Percentiles rank a stretch among this genome's conserved stretches.
Evolutionary conservation across 1,140 invertebrate genomes (phyloP).

Genomic region (Papilio glaucus): DNA sequence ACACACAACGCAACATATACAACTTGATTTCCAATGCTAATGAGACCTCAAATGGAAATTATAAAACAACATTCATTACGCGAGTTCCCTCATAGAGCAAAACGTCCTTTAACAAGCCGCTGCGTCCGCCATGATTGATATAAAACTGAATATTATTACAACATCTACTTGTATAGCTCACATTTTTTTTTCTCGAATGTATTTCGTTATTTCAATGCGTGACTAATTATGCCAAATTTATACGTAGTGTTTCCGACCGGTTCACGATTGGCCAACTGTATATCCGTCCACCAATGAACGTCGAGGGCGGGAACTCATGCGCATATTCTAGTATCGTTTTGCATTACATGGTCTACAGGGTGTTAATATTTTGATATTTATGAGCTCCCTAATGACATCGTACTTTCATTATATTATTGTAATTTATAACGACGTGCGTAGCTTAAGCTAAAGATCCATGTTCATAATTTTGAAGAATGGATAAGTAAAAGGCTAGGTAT

Average conservation of each 20-base stretch:
- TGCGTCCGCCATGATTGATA: conserved; percentile 16
- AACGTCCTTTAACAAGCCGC: not conserved
- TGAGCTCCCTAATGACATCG: not conserved
- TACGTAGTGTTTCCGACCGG: conserved; percentile 55
- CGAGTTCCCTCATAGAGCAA: conserved; percentile 4
- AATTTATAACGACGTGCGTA: not conserved
- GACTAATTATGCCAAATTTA: conserved; percentile 82
- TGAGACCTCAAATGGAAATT: conserved; percentile 30
- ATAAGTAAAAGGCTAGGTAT: no score
- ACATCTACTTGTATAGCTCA: not conserved
- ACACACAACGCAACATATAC: conserved; percentile 17
- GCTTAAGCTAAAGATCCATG: not conserved
- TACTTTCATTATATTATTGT: not conserved
- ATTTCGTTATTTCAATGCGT: conserved; percentile 61
- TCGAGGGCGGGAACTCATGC: conserved; percentile 70
- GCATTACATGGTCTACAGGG: conserved; percentile 9
- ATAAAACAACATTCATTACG: conserved; percentile 36
- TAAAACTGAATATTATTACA: conserved; percentile 32
- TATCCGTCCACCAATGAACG: conserved; percentile 70
- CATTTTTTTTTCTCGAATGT: conserved; percentile 40
- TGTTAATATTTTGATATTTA: conserved; percentile 19
- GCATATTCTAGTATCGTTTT: conserved; percentile 54
- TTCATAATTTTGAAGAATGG: no score
- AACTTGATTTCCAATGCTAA: conserved; percentile 32
- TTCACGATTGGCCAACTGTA: conserved; percentile 63